Base-by-base conservation (phyloP, 2,888 invertebrate species). In the Ferrisia virgata region DNA sequence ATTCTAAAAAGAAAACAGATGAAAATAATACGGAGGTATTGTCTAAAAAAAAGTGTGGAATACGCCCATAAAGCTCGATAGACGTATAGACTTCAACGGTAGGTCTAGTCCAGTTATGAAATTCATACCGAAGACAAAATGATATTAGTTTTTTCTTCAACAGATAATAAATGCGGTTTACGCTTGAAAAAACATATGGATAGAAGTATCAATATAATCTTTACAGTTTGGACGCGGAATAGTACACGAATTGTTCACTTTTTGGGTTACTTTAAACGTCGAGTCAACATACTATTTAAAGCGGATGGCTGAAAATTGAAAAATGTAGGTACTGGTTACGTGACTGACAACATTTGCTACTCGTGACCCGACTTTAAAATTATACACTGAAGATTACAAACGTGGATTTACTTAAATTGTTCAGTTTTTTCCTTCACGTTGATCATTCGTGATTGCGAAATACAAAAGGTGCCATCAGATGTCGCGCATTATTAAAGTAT, bases 301-400 rank as follows among this genome's bases (percentile, higher is more conserved):
- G 72, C 72, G 36, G 36, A 76, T 36, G 72, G 36, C 36, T 76
- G 33, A 76, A 76, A 76, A 76, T 76, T 76, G 72, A 76, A 76
- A 76, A 76, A 76, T 76, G 36, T 76, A n/a, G n/a, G n/a, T n/a
- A 18, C 33, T 36, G 13, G n/a, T 18, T 76, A 76, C 72, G 72
- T 76, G 72, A 76, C 72, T 76, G 18, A 36, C 72, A 18, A 76
- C 31, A 36, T 33, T 64, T 76, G 72, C n/a, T 28, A 76, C 33
- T 36, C 72, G 72, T 76, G 72, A 76, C 72, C 36, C 36, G 72
- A 76, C 72, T 76, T 18, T 64, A 28, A 64, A 64, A 64, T n/a
- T n/a, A n/a, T n/a, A 53, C 15, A 64, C 15, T 28, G 28, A 28
- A 64, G 28, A 64, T 64, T 64, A 64, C 64, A 64, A 64, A 64